Base-by-base conservation (phyloP, 2,888 invertebrate species). In the Caenorhabditis macrosperma region DNA sequence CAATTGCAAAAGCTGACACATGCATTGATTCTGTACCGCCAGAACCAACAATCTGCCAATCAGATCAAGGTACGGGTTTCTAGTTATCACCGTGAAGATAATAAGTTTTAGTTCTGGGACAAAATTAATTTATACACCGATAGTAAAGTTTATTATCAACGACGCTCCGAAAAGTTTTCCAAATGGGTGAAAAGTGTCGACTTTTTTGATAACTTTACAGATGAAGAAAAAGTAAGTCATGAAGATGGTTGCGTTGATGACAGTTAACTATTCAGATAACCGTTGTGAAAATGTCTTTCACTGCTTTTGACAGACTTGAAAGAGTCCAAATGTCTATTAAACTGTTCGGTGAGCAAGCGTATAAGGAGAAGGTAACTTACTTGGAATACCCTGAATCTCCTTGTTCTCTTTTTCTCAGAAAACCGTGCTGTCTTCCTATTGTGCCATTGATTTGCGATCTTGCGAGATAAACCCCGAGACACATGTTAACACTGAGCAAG, bases 131-230 rank as follows among this genome's bases (percentile, higher is more conserved):
- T 71, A 10, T 64, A 60, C 20, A 46, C 50, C 15, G 69, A 77
- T 50, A 55, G 59, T 5, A 52, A 66, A 60, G n/a, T 30, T 0
- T 60, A 77, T 44, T 60, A 66, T 38, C 59, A 61, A 46, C 48
- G 64, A 64, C 50, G 63, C 30, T 77, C 68, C 26, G 60, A 71
- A 20, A 71, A 71, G 30, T 71, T 77, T 35, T 71, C 76, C 17
- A 71, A 77, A 66, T 77, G 64, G 69, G 64, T 64, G 4, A 57
- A 64, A 64, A 61, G 60, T 30, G 69, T 77, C 59, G 60, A 77
- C 44, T 77, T 77, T 26, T 69, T 71, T 17, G 66, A 77, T 60
- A 30, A 35, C 5, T 46, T 77, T 28, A 28, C 44, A 10, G 77
- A 69, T 46, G 59, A 77, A 35, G 64, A 77, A 44, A 77, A 77